phyloP scores from a whole-genome alignment of 2,113 vertebrate genomes.

The Syngnathus scovelli region DNA sequence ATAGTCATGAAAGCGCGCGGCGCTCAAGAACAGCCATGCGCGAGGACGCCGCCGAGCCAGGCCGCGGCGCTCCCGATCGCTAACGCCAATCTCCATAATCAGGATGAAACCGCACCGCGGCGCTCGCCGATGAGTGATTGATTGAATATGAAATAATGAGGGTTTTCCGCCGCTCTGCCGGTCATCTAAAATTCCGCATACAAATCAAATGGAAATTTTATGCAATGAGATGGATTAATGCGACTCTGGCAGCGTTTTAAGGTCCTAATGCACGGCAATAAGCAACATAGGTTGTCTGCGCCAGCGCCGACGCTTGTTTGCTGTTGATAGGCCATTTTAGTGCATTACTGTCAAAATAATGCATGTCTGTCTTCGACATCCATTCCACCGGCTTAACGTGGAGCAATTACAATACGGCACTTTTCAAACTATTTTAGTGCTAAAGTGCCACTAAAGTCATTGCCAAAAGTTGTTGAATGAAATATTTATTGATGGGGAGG shows the following conservation, averaged over 20 bases:
- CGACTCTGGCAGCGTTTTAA: slow-evolving; percentile 64
- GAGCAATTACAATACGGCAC: slow-evolving; percentile 47
- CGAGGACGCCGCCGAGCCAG: slow-evolving; percentile 49
- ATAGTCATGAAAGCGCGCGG: slow-evolving; percentile 72
- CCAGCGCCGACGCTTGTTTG: slow-evolving; percentile 65
- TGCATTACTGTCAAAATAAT: slow-evolving; percentile 79
- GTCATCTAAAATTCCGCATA: slow-evolving; percentile 77
- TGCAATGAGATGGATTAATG: slow-evolving; percentile 77
- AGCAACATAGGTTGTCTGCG: slow-evolving; percentile 67
- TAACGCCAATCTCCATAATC: slow-evolving; percentile 78
- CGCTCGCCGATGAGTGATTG: slow-evolving; percentile 73
- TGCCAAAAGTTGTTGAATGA: slow-evolving; percentile 11
- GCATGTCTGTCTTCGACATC: slow-evolving; percentile 59
- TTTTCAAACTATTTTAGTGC: slow-evolving; percentile 39
- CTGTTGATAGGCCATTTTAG: slow-evolving; percentile 73
- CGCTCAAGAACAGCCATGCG: slow-evolving; percentile 63
- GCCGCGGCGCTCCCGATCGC: slow-evolving; percentile 45
- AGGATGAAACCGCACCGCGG: slow-evolving; percentile 66
- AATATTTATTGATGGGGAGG: slow-evolving; percentile 7
- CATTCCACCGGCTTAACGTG: slow-evolving; percentile 58
- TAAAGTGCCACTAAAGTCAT: slow-evolving; percentile 32
- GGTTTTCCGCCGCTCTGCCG: slow-evolving; percentile 65
- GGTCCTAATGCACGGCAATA: slow-evolving; percentile 75
- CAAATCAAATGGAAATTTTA: slow-evolving; percentile 80
- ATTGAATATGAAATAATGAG: slow-evolving; percentile 81